Conservation (phyloP, 2,888 invertebrate genomes). For the Ectropis crepuscularia region DNA sequence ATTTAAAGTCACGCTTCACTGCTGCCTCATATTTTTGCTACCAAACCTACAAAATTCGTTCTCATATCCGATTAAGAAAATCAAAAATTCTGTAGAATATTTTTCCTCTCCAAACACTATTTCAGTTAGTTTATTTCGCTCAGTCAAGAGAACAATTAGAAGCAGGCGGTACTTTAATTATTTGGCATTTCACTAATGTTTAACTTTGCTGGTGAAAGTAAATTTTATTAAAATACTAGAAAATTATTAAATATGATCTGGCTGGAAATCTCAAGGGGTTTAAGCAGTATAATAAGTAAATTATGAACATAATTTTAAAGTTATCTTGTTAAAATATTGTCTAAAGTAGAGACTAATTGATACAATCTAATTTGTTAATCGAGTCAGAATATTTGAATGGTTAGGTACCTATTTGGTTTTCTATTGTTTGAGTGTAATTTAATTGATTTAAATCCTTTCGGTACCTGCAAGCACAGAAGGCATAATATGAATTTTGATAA, state of each 20-base stretch:
- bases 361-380: too few species aligned
- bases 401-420: too few species aligned
- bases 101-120: conserved; percentile 2
- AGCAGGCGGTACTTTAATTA: conserved; percentile 15
- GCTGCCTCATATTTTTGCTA: conserved; percentile 53
- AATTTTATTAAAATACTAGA: not conserved
- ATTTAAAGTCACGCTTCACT: conserved; percentile 49
- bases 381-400: too few species aligned
- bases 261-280: not conserved
- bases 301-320: too few species aligned
- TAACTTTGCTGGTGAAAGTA: not conserved
- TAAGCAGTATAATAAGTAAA: too few species aligned
- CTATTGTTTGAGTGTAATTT: too few species aligned
- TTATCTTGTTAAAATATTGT: too few species aligned
- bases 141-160: conserved; percentile 12
- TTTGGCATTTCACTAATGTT: conserved; percentile 1
- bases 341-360: too few species aligned
- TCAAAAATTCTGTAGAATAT: conserved; percentile 2
- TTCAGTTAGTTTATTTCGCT: conserved; percentile 8
- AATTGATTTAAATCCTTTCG: too few species aligned
- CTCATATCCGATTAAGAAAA: conserved; percentile 3
- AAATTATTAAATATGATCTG: not conserved
- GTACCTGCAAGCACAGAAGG: too few species aligned
- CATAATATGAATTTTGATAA: too few species aligned
- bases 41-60: conserved; percentile 40